A percentile compares a stretch with the other conserved stretches of the same genome.
Conservation (phyloP, 2,888 invertebrate species). For the Ametastegia equiseti region DNA sequence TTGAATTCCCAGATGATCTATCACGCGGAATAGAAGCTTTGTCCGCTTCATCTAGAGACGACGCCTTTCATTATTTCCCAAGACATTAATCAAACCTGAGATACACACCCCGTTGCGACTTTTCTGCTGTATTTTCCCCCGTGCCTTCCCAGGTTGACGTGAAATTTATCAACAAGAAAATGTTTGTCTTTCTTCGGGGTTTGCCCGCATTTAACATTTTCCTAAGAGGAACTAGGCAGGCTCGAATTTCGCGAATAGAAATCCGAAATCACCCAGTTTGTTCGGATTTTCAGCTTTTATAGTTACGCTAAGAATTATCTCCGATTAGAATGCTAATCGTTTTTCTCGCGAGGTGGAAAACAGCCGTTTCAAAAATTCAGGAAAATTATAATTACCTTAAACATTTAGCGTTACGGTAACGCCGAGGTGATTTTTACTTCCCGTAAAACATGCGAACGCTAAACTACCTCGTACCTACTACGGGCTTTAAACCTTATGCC, state of each 20-base stretch:
- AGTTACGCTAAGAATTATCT: background rate
- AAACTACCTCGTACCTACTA: background rate
- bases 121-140: too few species aligned
- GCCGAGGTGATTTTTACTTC: background rate
- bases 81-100: constrained; percentile 15
- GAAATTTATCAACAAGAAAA: constrained; percentile 16
- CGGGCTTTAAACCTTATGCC: background rate
- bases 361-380: background rate
- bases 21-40: too few species aligned
- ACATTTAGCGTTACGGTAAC: background rate
- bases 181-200: background rate
- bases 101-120: too few species aligned
- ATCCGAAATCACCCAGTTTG: background rate
- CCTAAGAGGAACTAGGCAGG: background rate
- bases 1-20: too few species aligned
- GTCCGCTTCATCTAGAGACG: background rate
- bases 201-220: background rate
- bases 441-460: background rate
- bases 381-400: background rate
- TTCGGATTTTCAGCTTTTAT: background rate
- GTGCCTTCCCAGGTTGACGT: background rate
- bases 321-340: background rate
- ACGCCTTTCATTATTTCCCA: background rate
- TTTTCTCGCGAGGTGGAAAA: background rate
- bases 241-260: background rate